Percentiles rank a stretch among this genome's conserved stretches.
phyloP scores from a whole-genome alignment of 2,888 invertebrate genomes.

The Chymomyza fuscimana region DNA sequence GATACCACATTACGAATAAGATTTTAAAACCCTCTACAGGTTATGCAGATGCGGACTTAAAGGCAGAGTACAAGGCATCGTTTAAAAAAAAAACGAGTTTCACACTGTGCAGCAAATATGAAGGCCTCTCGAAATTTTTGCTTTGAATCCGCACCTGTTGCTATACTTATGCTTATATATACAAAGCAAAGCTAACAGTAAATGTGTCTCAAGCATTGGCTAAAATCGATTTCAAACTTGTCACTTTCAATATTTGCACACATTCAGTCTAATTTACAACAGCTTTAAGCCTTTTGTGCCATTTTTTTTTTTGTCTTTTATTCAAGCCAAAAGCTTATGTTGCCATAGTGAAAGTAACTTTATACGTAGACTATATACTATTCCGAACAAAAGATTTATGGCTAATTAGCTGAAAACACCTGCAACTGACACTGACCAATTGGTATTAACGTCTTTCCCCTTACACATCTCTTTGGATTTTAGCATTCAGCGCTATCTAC shows the following conservation, averaged over 20 bases:
- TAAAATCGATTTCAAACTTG: slow-evolving; percentile 28
- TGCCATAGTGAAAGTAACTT: slow-evolving; percentile 43
- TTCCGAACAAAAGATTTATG: slow-evolving; percentile 32
- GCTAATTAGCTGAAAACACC: slow-evolving; percentile 22
- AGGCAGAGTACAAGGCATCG: no score
- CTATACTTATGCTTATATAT: background rate
- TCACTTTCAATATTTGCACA: slow-evolving; percentile 18
- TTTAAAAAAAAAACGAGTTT: no score
- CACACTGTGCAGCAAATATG: no score
- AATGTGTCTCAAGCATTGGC: background rate
- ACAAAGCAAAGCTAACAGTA: background rate
- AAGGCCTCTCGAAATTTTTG: no score
- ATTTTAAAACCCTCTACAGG: no score
- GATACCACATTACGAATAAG: no score
- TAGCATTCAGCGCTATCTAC: background rate
- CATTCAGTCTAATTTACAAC: background rate
- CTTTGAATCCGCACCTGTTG: no score
- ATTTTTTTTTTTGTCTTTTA: slow-evolving; percentile 17
- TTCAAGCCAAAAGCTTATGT: slow-evolving; percentile 12
- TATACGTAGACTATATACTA: slow-evolving; percentile 10
- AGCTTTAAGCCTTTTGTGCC: slow-evolving; percentile 17
- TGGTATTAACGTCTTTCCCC: slow-evolving; percentile 31
- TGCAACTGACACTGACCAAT: slow-evolving; percentile 22
- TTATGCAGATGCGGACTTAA: no score
- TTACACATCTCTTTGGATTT: background rate